Percentiles rank a stretch among this genome's conserved stretches.
Evolutionary conservation across 1,140 invertebrate genomes (phyloP).

Genomic region (Probaryconus sp.): DNA sequence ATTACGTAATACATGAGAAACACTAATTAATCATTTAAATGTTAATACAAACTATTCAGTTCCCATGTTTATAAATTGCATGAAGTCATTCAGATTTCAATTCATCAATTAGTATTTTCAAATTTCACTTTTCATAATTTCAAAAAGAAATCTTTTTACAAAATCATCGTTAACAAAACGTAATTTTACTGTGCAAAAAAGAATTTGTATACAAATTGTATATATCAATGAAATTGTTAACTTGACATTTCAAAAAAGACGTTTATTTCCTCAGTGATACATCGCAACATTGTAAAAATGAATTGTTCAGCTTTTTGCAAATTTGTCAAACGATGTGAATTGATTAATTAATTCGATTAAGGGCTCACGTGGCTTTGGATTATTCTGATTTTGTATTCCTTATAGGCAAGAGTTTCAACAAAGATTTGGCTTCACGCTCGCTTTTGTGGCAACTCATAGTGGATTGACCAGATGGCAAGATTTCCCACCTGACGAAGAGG

Average conservation of each 20-base stretch:
- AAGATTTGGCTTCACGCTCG: slow-evolving; percentile 89
- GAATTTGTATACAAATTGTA: not conserved
- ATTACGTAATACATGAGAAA: too few species aligned
- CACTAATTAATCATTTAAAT: too few species aligned
- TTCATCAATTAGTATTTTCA: too few species aligned
- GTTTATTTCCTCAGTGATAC: not conserved
- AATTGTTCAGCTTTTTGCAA: slow-evolving; percentile 47
- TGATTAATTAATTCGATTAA: not conserved
- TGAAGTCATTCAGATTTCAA: too few species aligned
- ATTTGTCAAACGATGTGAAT: slow-evolving; percentile 20
- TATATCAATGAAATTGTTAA: slow-evolving; percentile 1
- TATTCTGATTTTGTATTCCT: slow-evolving; percentile 49
- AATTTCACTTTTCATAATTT: too few species aligned
- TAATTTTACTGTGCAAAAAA: too few species aligned
- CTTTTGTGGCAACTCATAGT: slow-evolving; percentile 93
- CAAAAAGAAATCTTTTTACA: too few species aligned
- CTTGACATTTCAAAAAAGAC: too few species aligned
- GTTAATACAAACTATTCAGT: too few species aligned
- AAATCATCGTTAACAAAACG: too few species aligned
- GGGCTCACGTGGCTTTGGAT: not conserved
- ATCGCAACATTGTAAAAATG: slow-evolving; percentile 1
- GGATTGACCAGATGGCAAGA: slow-evolving; percentile 93
- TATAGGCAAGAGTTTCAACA: slow-evolving; percentile 87
- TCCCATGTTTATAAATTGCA: too few species aligned
- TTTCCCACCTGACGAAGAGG: slow-evolving; percentile 78